Conservation (phyloP, 2,797 vertebrate genomes). For the Hafferia zeledoni region DNA sequence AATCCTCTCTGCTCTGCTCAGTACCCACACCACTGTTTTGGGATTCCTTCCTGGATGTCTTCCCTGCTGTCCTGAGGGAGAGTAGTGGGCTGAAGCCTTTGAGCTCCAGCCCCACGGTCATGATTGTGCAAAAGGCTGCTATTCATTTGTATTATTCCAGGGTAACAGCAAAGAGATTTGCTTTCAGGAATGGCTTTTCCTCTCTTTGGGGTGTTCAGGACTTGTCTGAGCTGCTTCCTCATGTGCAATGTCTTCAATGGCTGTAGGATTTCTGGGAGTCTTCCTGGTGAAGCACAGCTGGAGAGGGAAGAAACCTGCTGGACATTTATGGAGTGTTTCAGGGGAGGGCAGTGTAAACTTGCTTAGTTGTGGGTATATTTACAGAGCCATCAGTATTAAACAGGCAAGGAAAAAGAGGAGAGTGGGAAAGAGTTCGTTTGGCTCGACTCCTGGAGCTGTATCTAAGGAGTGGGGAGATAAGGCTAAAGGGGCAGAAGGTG, state of each 20-base stretch:
- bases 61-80: neutral
- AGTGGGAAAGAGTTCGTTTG: neutral
- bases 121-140: neutral
- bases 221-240: neutral
- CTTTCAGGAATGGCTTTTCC: neutral
- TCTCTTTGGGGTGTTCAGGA: neutral
- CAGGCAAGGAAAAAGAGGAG: neutral
- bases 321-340: neutral
- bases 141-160: rapidly evolving
- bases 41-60: neutral
- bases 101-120: neutral
- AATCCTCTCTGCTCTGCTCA: neutral
- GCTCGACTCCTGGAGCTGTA: neutral
- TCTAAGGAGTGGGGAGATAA: neutral
- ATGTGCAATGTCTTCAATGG: neutral
- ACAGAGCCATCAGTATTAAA: neutral
- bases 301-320: neutral
- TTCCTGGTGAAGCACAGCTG: neutral
- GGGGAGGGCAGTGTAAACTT: neutral
- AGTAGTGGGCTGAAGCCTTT: neutral
- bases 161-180: neutral
- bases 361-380: neutral
- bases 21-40: neutral
- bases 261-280: neutral
- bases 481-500: neutral